Evolutionary conservation across 2,888 invertebrate species (phyloP), one percentile per base, ranked within the genome.

Genomic region (Dinocampus coccinellae): DNA sequence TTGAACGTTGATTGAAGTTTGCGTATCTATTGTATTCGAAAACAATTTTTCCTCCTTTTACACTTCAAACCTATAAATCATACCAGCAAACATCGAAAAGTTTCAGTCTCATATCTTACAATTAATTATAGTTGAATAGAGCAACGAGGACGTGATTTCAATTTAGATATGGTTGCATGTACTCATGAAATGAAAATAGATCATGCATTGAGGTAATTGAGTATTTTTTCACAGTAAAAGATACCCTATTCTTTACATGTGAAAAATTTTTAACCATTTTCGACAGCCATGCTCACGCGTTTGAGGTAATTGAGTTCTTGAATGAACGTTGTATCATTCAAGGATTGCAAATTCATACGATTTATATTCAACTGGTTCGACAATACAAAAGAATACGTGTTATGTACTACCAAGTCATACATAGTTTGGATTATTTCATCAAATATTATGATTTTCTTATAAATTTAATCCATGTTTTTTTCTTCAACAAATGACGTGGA

Each of bases 1-100:
- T 52, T 26, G 73, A 42, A 26, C 64, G 68, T 57, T 71, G 72
- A 33, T 9, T 70, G 20, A 63, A 67, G 58, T 39, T 72, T 13
- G 69, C 69, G 13, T 69, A 61, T 58, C 26, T n/a, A 10, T 24
- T 74, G 29, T 58, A 20, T 7, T 47, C 47, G 72, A 60, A 63
- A n/a, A 3, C 22, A 24, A 26, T 33, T 20, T 13, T 53, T 3
- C 16, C 16, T 13, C 22, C 9, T 20, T 53, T n/a, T 53, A 53
- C 7, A 20, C 9, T 16, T 53, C 9, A 16, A 0, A 7, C 53
- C 11, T 61, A 1, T 7, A 53, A 11, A 16, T 60, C 22, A 34
- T 62, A 24, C 22, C 64, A 1, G 22, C 69, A 29, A 34, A 61
- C 55, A 53, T 64, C 42, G 16, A 53, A 67, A 42, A 34, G 47